A percentile compares a stretch with the other conserved stretches of the same genome.
Conservation (phyloP, 1,140 invertebrate species). For the Drosophila ananassae region DNA sequence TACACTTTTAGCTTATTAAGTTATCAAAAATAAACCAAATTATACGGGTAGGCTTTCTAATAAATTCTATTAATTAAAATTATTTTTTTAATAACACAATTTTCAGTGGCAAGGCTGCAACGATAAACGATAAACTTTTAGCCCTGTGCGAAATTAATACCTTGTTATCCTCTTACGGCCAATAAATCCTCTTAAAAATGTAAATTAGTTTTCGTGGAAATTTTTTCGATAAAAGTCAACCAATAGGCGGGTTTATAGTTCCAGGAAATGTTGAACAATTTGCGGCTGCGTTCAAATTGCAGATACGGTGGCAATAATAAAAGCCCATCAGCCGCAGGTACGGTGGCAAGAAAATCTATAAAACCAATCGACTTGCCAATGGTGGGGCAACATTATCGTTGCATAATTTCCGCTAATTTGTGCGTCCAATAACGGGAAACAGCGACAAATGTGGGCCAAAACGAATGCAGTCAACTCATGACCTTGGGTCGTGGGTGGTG, state of each 20-base stretch:
- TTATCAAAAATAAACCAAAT: background rate
- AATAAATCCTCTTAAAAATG: constrained; percentile 31
- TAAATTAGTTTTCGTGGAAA: constrained; percentile 34
- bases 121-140: constrained; percentile 23
- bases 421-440: constrained; percentile 43
- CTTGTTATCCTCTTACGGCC: constrained; percentile 33
- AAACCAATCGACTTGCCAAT: constrained; percentile 28
- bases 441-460: constrained; percentile 49
- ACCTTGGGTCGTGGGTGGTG: background rate
- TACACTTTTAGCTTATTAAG: background rate
- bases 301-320: constrained; percentile 20
- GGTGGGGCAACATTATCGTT: constrained; percentile 61
- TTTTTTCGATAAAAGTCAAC: constrained; percentile 21
- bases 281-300: constrained; percentile 20
- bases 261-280: constrained; percentile 26
- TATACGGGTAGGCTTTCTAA: background rate
- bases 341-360: constrained; percentile 26
- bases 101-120: constrained; percentile 4
- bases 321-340: constrained; percentile 21
- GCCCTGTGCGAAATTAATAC: constrained; percentile 6
- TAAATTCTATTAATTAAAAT: background rate
- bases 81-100: constrained; percentile 1
- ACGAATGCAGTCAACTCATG: constrained; percentile 37
- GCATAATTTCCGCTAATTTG: constrained; percentile 78
- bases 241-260: constrained; percentile 4